A percentile compares a stretch with the other conserved stretches of the same genome.
phyloP scores from a whole-genome alignment of 2,888 invertebrate genomes.

The Drosophila sordidula region DNA sequence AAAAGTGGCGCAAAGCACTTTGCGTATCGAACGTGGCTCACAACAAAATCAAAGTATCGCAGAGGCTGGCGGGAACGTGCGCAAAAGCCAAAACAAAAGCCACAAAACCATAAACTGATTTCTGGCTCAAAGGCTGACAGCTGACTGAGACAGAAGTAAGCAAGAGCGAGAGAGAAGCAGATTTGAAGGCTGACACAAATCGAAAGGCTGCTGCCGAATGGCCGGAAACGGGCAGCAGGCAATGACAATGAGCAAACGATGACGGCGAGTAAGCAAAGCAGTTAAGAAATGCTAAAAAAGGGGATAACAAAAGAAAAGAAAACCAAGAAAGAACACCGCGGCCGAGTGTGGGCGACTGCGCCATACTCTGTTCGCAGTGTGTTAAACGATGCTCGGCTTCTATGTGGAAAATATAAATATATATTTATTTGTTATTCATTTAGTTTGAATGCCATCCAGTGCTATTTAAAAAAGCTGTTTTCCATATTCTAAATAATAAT shows the following conservation, averaged over 20 bases:
- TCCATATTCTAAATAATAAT: too few relatives aligned
- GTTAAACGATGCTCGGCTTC: background rate
- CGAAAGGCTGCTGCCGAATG: constrained; percentile 16
- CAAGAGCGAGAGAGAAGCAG: background rate
- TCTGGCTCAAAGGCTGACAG: constrained; percentile 16
- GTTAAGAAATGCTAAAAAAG: constrained; percentile 15
- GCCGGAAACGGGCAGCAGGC: constrained; percentile 4
- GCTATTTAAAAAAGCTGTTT: too few relatives aligned
- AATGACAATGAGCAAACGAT: constrained; percentile 54
- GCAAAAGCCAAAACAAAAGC: constrained; percentile 60
- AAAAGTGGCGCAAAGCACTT: constrained; percentile 55
- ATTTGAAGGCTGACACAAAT: constrained; percentile 8
- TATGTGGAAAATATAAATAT: too few relatives aligned
- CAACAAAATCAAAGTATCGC: background rate
- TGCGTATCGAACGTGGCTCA: constrained; percentile 50
- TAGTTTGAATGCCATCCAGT: too few relatives aligned
- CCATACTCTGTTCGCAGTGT: background rate
- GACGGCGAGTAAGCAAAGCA: constrained; percentile 32
- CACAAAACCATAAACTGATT: constrained; percentile 62
- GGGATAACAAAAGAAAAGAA: background rate
- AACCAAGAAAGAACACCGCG: background rate
- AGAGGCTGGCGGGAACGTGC: background rate
- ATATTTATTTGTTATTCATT: too few relatives aligned
- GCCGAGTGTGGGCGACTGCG: background rate
- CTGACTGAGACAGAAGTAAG: background rate